These are phyloP conservation scores for Bombyx huttoni DNA, from an alignment of 2,888 invertebrate genomes.

Conservation along the genomic window DNA sequence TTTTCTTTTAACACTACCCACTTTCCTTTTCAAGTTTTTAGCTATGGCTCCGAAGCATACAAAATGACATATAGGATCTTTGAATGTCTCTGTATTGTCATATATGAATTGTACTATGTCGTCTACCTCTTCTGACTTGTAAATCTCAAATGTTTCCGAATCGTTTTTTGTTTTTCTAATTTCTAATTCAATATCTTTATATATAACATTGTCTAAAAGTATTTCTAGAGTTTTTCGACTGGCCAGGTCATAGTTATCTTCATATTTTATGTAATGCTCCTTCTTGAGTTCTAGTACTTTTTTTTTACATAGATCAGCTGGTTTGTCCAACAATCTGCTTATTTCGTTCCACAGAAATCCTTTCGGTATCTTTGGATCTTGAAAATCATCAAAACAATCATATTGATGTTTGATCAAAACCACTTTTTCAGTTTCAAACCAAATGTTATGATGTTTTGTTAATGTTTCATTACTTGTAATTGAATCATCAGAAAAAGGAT, in stretches of 20 bases:
- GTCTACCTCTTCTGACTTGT: conserved; percentile 34
- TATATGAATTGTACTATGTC: conserved; percentile 44
- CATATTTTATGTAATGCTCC: conserved; percentile 33
- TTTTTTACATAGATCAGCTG: conserved; percentile 34
- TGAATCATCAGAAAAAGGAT: conserved; percentile 11
- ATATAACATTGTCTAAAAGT: conserved; percentile 47
- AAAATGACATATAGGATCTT: conserved; percentile 45
- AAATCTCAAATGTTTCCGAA: conserved; percentile 14
- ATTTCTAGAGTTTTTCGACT: conserved; percentile 39
- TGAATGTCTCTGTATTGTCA: conserved; percentile 46
- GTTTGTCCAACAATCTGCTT: conserved; percentile 43
- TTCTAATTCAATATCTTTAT: conserved; percentile 32
- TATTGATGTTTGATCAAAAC: conserved; percentile 52
- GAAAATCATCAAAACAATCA: conserved; percentile 55
- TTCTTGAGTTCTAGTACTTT: conserved; percentile 35
- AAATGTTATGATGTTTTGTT: conserved; percentile 15
- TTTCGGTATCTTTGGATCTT: conserved; percentile 50
- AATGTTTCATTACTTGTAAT: conserved; percentile 5
- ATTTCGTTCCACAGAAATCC: conserved; percentile 58
- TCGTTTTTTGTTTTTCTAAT: conserved; percentile 15
- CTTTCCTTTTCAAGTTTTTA: conserved; percentile 24
- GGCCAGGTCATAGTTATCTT: conserved; percentile 30
- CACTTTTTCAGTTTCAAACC: conserved; percentile 43
- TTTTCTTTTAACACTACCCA: conserved; percentile 30
- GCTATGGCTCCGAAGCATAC: conserved; percentile 45